Evolutionary conservation across 2,888 invertebrate species (phyloP), one percentile per base, ranked within the genome.

Genomic region (Neocrepidodera transversa): DNA sequence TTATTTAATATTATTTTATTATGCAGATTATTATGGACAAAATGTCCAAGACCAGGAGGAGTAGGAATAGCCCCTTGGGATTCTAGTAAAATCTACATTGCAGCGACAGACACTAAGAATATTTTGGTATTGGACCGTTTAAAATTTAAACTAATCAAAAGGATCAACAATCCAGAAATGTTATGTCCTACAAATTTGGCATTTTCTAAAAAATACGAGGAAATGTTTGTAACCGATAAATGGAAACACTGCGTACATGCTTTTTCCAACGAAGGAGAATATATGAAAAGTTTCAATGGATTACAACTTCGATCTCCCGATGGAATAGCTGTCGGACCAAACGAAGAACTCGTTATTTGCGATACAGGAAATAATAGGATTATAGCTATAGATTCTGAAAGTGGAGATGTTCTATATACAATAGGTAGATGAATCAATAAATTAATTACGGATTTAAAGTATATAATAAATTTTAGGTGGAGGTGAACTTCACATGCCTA

Each of bases 321-420:
- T 80, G 92, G 92, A 28, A 84, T 92, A 52, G 86, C 88, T 1
- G 76, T 82, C 0, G 83, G 83, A 50, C 81, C 81, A 60, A 71
- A 77, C 10, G 84, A 85, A 28, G 63, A 66, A 20, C 82, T 92
- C 11, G 88, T 90, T 66, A 85, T 92, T 0, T 90, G 88, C 45
- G 92, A 92, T 72, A 90, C 90, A 58, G 91, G 91, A 60, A 92
- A 92, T 71, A 89, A 92, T 72, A 82, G 91, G 55, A 82, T 87
- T 3, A 82, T 87, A 76, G 78, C 86, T 10, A 71, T 87, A 1
- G 80, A 85, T 47, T 45, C 65, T 1, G 52, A 60, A 47, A 49
- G 60, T 4, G 68, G 67, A 5, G 56, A 65, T 4, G 45, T 63
- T 23, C 11, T 68, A 0, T 69, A 74, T 32, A 76, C 80, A 0